Conservation (phyloP, 2,113 vertebrate genomes). For the Prinia subflava region DNA sequence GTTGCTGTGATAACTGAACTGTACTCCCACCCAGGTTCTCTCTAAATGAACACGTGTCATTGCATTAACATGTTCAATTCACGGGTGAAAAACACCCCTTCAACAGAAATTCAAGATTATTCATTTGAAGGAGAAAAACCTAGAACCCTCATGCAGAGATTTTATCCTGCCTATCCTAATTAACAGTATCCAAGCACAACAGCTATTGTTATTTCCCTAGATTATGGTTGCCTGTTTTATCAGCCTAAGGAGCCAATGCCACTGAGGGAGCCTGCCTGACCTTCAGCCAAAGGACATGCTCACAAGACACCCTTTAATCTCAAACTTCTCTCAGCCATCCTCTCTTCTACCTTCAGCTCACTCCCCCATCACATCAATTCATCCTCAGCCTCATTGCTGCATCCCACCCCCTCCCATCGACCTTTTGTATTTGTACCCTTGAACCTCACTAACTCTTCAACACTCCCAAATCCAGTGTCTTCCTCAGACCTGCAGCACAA, state of each 20-base stretch:
- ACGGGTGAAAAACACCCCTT: not conserved
- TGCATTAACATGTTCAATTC: not conserved
- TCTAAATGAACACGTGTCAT: not conserved
- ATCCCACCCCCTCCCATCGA: fast-evolving
- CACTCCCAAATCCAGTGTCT: not conserved
- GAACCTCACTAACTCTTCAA: not conserved
- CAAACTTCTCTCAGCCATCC: not conserved
- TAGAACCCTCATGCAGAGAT: not conserved
- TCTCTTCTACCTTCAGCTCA: not conserved
- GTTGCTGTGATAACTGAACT: not conserved
- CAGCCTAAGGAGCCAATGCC: not conserved
- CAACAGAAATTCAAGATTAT: not conserved
- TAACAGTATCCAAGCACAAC: not conserved
- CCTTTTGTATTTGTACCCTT: not conserved
- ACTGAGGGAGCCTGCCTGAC: not conserved
- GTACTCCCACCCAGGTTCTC: not conserved
- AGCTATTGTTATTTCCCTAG: not conserved
- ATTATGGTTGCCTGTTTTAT: not conserved
- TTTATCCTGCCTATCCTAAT: not conserved
- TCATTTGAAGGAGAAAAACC: not conserved
- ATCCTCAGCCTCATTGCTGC: fast-evolving
- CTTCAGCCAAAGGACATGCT: not conserved
- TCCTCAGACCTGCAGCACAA: not conserved
- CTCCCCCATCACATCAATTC: not conserved
- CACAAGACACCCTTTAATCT: not conserved